Base-by-base conservation (phyloP, 2,888 invertebrate genomes). In the Rhimphoctona megacephalus region DNA sequence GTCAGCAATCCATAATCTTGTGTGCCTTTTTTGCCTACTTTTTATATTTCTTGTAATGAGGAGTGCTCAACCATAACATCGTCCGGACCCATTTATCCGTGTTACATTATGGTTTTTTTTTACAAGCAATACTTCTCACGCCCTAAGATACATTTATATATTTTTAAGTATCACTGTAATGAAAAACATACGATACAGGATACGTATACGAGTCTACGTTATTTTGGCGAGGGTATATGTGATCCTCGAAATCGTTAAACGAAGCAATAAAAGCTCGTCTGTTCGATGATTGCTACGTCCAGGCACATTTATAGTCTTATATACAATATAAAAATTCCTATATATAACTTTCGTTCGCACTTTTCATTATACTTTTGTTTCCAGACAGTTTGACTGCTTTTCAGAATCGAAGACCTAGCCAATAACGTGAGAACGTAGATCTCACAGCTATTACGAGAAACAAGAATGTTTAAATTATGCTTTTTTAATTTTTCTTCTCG, bases 251-350 rank as follows among this genome's bases (percentile, higher is more conserved):
- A 80, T 76, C 74, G 39, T 36, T 49, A 54, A 80, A 76, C 74
- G 80, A 70, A 52, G 69, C 67, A 49, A 74, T 85, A 67, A 81
- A 78, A 73, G 25, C 39, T 66, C 54, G 57, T 67, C 67, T 49
- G 54, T 14, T 67, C 67, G 67, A 79, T 61, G 57, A 57, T 49
- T 33, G 57, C 39, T 61, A 74, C 43, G 57, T 73, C 33, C 72
- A 8, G 19, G 33, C 43, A 43, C 33, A 30, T 70, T 70, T 49
- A 70, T 33, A 70, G 77, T 14, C 54, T 36, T 57, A 43, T 61
- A 43, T 57, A 76, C 43, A 43, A 22, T 54, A 22, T 52, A n/a
- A 39, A 61, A 61, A 76, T 19, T 43, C 11, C 25, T 46, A 43
- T 61, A 30, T 49, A 30, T 33, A 19, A 33, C 49, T 30, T 46